phyloP scores from a whole-genome alignment of 2,797 vertebrate species.

The Pampus argenteus region DNA sequence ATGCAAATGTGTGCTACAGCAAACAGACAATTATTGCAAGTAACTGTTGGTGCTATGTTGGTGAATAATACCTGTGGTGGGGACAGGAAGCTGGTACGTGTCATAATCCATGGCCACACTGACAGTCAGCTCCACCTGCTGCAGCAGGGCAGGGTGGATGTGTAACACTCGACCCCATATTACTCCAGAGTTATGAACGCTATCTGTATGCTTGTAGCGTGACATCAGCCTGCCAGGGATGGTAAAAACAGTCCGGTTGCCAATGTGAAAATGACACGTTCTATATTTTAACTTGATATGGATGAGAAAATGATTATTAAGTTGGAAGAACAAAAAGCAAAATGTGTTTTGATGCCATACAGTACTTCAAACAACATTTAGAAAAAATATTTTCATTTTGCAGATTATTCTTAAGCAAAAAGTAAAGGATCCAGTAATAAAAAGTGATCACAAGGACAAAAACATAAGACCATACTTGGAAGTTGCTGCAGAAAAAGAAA shows the following conservation, averaged over 20 bases:
- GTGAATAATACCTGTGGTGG: conserved; percentile 63
- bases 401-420: not conserved
- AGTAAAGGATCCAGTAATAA: not conserved
- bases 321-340: not conserved
- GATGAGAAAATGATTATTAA: not conserved
- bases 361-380: not conserved
- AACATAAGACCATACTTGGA: conserved; percentile 74
- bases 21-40: not conserved
- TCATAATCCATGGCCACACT: conserved; percentile 62
- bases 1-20: not conserved
- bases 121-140: conserved; percentile 68
- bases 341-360: not conserved
- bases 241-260: not conserved
- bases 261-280: conserved; percentile 9
- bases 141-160: conserved; percentile 70
- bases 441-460: too few relatives aligned
- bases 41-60: not conserved
- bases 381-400: not conserved
- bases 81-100: conserved; percentile 58
- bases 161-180: conserved; percentile 67
- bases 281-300: not conserved
- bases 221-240: conserved; percentile 69
- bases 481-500: conserved; percentile 62
- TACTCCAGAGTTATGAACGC: conserved; percentile 57
- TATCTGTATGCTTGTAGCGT: conserved; percentile 58